phyloP scores from a whole-genome alignment of 1,140 invertebrate species.

The Colletes latitarsis region DNA sequence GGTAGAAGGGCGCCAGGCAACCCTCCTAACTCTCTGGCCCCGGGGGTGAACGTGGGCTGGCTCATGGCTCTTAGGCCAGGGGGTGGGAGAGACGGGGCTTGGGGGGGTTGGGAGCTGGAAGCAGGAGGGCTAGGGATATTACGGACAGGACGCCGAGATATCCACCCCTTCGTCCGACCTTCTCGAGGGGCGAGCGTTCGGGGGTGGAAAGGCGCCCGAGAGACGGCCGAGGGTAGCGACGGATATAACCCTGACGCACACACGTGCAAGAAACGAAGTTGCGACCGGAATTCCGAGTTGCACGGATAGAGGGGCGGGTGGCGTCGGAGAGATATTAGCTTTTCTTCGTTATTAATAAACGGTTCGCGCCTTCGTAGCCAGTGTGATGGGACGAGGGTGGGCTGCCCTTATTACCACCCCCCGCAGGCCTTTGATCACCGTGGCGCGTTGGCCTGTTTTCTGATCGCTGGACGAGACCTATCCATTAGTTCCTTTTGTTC shows the following conservation, averaged over 20 bases:
- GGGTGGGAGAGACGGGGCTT: neutral
- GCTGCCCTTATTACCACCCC: constrained; percentile 54
- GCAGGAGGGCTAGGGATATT: constrained; percentile 68
- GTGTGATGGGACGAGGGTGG: constrained; percentile 50
- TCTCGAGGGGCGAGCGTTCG: constrained; percentile 63
- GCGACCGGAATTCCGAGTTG: constrained; percentile 49
- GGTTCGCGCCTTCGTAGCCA: constrained; percentile 55
- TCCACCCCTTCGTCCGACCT: constrained; percentile 67
- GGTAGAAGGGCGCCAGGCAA: constrained; percentile 71
- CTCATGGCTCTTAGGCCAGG: constrained; percentile 53
- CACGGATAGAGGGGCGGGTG: neutral
- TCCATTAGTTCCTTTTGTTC: too few species aligned
- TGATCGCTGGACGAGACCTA: neutral
- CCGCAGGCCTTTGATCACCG: constrained; percentile 34
- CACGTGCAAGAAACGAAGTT: constrained; percentile 65
- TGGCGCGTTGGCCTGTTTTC: neutral
- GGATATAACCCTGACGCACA: constrained; percentile 73
- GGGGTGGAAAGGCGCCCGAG: constrained; percentile 65
- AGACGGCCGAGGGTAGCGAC: constrained; percentile 71
- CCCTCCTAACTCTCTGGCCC: constrained; percentile 75
- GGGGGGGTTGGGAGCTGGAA: constrained; percentile 58
- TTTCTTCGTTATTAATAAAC: constrained; percentile 63
- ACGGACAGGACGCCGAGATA: constrained; percentile 70
- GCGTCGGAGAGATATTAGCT: constrained; percentile 38
- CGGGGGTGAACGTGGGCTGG: constrained; percentile 68